A percentile compares a stretch with the other conserved stretches of the same genome.
Evolutionary conservation across 2,888 invertebrate genomes (phyloP).

Genomic region (Lasioglossum marginatum): DNA sequence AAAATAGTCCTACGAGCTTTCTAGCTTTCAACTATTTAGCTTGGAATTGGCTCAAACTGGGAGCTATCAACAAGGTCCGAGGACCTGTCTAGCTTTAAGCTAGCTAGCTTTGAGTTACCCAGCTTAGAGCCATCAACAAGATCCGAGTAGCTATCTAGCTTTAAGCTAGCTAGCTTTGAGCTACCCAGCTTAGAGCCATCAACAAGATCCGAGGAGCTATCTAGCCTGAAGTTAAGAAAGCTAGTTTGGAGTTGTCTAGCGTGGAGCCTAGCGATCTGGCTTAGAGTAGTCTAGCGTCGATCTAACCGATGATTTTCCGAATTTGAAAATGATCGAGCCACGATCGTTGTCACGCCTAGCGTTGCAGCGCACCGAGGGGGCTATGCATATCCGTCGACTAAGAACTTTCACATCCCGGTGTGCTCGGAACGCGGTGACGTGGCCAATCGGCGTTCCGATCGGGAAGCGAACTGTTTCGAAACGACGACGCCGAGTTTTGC

Average conservation of each 20-base stretch:
- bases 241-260: background rate
- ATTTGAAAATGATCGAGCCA: background rate
- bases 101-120: background rate
- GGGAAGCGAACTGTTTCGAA: constrained; percentile 60
- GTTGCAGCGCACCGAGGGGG: constrained; percentile 6
- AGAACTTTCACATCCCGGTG: constrained; percentile 78
- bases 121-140: background rate
- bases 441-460: constrained; percentile 71
- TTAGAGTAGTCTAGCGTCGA: no score
- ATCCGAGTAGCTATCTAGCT: no score
- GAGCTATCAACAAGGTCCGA: background rate
- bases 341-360: constrained; percentile 66
- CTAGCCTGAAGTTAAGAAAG: background rate
- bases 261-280: background rate
- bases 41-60: no score
- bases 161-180: no score
- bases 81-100: background rate
- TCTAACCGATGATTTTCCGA: no score
- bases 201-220: no score
- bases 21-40: no score
- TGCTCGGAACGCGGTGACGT: constrained; percentile 65
- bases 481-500: constrained; percentile 13
- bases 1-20: no score
- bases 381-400: constrained; percentile 74
- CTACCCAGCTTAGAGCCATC: no score